These are phyloP conservation scores for Centropus bengalensis DNA, from an alignment of 2,113 vertebrate species.

Conservation along the genomic window DNA sequence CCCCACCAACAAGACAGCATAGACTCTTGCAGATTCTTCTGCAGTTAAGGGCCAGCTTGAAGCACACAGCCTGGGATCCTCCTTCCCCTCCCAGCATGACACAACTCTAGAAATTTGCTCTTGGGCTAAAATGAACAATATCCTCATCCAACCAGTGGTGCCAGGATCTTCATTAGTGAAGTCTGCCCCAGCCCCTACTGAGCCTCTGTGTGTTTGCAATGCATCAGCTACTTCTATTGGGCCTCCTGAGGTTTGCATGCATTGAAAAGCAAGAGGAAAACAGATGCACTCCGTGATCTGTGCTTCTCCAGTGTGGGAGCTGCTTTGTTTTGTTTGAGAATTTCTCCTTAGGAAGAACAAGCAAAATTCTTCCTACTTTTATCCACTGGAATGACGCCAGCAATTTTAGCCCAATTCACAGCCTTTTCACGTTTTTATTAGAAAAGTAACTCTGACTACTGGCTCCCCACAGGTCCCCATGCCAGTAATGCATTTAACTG, in stretches of 20 bases:
- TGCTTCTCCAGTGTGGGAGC: not conserved
- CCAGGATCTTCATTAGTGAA: slow-evolving; percentile 47
- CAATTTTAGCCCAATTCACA: not conserved
- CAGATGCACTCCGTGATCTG: not conserved
- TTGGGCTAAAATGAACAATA: slow-evolving; percentile 36
- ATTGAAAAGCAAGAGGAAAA: not conserved
- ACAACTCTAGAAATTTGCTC: slow-evolving; percentile 46
- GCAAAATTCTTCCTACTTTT: not conserved
- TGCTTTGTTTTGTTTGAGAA: not conserved
- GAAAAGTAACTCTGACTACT: not conserved
- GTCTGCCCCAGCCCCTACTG: not conserved
- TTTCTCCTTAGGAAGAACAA: not conserved
- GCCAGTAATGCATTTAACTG: not conserved
- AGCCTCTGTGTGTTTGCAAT: accelerated
- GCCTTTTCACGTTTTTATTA: not conserved
- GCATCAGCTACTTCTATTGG: not conserved
- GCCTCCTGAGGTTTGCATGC: not conserved
- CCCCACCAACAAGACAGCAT: not conserved
- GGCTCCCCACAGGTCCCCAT: not conserved
- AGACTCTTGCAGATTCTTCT: slow-evolving; percentile 25
- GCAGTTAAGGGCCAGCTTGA: slow-evolving; percentile 8
- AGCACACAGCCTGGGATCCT: not conserved
- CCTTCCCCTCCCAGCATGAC: slow-evolving; percentile 29
- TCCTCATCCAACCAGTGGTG: slow-evolving; percentile 59
- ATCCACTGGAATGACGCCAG: not conserved